Conservation (phyloP, 2,113 vertebrate species). For the Suricata suricatta region DNA sequence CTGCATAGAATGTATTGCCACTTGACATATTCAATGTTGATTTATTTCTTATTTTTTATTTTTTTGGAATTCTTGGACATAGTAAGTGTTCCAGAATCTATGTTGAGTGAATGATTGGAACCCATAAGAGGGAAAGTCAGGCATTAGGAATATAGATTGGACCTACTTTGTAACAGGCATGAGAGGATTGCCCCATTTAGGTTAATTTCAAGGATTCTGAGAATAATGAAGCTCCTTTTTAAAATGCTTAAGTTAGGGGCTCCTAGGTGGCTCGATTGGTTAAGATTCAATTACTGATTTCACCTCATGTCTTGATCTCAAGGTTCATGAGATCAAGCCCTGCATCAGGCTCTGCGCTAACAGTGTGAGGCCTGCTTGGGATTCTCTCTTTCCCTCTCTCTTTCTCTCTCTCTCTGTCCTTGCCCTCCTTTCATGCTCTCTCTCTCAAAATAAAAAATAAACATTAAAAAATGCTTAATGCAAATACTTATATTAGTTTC, state of each 20-base stretch:
- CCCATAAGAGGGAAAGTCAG: background rate
- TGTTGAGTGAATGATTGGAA: background rate
- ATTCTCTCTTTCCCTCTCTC: too few relatives aligned
- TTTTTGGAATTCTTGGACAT: background rate
- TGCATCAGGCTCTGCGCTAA: too few relatives aligned
- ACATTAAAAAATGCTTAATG: background rate
- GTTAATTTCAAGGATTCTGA: background rate
- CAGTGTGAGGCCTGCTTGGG: too few relatives aligned
- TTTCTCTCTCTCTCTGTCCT: too few relatives aligned
- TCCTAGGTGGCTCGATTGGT: too few relatives aligned
- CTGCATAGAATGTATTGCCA: background rate
- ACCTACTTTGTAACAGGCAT: background rate
- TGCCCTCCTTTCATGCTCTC: too few relatives aligned
- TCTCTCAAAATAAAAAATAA: too few relatives aligned
- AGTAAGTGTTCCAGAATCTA: background rate
- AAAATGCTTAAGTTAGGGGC: background rate
- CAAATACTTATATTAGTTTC: background rate
- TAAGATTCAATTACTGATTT: too few relatives aligned
- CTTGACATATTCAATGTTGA: background rate
- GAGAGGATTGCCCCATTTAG: fast-evolving
- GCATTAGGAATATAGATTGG: background rate
- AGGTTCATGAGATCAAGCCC: too few relatives aligned
- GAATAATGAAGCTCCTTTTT: background rate
- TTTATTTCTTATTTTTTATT: background rate
- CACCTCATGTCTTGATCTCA: too few relatives aligned